phyloP scores from a whole-genome alignment of 2,888 invertebrate species.

The Eurois occulta region DNA sequence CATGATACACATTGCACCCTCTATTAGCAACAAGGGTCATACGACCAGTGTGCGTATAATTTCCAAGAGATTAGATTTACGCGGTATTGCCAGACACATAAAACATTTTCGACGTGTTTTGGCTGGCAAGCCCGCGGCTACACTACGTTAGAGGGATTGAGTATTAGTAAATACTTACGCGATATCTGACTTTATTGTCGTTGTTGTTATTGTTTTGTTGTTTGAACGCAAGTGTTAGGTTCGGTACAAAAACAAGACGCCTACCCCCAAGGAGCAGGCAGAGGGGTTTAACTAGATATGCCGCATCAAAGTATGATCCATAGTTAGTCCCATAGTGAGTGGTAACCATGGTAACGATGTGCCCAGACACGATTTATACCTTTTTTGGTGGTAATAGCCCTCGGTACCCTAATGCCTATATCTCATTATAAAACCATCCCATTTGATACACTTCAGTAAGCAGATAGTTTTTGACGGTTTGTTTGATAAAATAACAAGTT shows the following conservation, averaged over 20 bases:
- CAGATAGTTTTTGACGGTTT: not conserved
- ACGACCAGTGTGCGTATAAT: slow-evolving; percentile 35
- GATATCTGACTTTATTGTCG: slow-evolving; percentile 5
- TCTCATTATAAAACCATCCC: not conserved
- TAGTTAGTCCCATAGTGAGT: not conserved
- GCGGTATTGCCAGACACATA: slow-evolving; percentile 59
- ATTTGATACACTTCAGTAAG: not conserved
- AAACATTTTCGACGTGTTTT: slow-evolving; percentile 61
- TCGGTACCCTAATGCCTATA: not conserved
- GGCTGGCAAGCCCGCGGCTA: slow-evolving; percentile 49
- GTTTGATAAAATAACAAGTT: not conserved
- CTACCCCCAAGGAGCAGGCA: not conserved
- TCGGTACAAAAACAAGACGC: not conserved
- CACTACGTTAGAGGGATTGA: slow-evolving; percentile 16
- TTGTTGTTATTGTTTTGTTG: not conserved
- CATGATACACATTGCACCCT: not conserved
- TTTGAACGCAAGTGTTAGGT: not conserved
- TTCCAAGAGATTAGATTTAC: slow-evolving; percentile 60
- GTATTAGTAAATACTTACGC: slow-evolving; percentile 43
- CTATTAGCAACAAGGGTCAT: slow-evolving; percentile 11
- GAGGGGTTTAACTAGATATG: not conserved
- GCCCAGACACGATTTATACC: not conserved
- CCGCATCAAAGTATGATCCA: not conserved
- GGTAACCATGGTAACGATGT: not conserved
- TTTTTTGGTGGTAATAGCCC: not conserved